Evolutionary conservation across 2,888 invertebrate genomes (phyloP), one percentile per base, ranked within the genome.

Genomic region (Aphidoletes aphidimyza): DNA sequence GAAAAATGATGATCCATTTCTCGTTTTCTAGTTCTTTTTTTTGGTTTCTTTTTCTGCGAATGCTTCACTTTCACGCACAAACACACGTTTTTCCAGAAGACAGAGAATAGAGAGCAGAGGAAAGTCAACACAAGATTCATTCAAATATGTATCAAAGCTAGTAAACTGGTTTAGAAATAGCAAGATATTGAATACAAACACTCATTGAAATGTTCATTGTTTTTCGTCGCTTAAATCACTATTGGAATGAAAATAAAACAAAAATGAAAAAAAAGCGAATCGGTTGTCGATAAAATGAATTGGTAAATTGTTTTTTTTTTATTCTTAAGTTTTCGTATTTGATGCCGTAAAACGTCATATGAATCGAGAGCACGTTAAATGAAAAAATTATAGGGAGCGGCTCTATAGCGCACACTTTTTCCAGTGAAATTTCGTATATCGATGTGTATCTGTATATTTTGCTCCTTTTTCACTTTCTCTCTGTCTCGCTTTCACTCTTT

Each of bases 331-430:
- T 81, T 81, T 22, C 36, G n/a, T 81, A 81, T 81, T 69, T 69
- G 6, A 37, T 81, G 81, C 81, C 81, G 81, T 81, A 37, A 37
- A 81, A 81, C 81, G 81, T 81, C 81, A 81, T 22, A 37, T 81
- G 81, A 81, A 81, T 81, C 81, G 81, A 37, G 81, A 81, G 36
- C 81, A 81, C 81, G 37, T 37, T 81, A 81, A 81, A 81, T 81
- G 81, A 81, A 81, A 81, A 81, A 81, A 81, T 37, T 81, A 81
- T 81, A 81, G 81, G 81, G 81, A 81, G 81, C 81, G 81, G 81
- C 81, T 81, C 81, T 22, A 81, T 37, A 81, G 81, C 81, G 81
- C 81, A 81, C 81, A 81, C 81, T 81, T 81, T 81, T 37, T 81
- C 37, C 81, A 81, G 11, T 81, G 81, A 81, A 81, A n/a, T 81